Base-by-base conservation (phyloP, 2,888 invertebrate species). In the Merodon equestris region DNA sequence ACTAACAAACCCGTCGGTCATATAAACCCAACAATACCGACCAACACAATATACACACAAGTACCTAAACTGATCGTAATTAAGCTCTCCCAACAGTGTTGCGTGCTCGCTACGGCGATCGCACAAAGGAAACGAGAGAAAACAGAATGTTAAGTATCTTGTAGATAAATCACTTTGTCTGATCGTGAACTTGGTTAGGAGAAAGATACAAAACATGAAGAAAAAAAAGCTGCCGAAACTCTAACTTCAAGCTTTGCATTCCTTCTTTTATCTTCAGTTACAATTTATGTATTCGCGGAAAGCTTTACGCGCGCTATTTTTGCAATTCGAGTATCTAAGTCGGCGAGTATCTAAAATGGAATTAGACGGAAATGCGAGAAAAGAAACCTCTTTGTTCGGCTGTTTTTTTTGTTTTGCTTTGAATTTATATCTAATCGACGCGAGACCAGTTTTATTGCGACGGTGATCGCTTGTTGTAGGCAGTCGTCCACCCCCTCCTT, bases 361-460 rank as follows among this genome's bases (percentile, higher is more conserved):
- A 34, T 47, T 40, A 56, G 48, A 53, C 15, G 27, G 13, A 15
- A 44, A 17, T 42, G 56, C 42, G 53, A 66, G 38, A 34, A 44
- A 50, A 18, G 7, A 17, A 38, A 14, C 42, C 40, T 56, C 48
- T 63, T 61, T 61, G 70, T 63, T 50, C 12, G 38, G 14, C 42
- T n/a, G n/a, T n/a, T 47, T 60, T 53, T 47, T 70, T 60, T 51
- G 38, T 14, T 10, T 66, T 51, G 57, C 27, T 66, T 64, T 54
- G 27, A 27, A 7, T 27, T 27, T 7, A 27, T 7, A 4, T 27
- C 3, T 4, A 2, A 4, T 27, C 40, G 40, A 40, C 27, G 10
- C 40, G 40, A 79, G 63, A 73, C 77, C 51, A 48, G 77, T 79
- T 79, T 79, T 79, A 73, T 73, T 73, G 68, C 73, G 77, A 58